Conservation (phyloP, 2,113 vertebrate genomes). For the Epinephelus fuscoguttatus region DNA sequence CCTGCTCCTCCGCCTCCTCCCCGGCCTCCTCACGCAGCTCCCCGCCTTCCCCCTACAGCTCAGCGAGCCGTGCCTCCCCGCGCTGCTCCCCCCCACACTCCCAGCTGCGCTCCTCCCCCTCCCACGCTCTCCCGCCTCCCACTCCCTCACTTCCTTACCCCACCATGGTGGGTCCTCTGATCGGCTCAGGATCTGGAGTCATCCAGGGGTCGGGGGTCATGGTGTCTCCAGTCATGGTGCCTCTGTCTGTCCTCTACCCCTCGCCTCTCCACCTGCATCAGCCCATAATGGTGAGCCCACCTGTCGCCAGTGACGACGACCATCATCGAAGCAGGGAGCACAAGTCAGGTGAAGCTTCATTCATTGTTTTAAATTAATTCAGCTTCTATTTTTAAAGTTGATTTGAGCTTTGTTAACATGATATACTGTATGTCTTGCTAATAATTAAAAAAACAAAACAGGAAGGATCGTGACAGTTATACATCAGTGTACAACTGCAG, state of each 20-base stretch:
- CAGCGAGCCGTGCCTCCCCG: slow-evolving; percentile 83
- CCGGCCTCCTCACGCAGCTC: slow-evolving; percentile 70
- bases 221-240: slow-evolving; percentile 92
- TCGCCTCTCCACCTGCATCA: slow-evolving; percentile 90
- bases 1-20: slow-evolving; percentile 87
- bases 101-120: slow-evolving; percentile 85
- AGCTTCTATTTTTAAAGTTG: background rate
- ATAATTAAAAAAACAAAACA: background rate
- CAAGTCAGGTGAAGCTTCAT: slow-evolving; percentile 85
- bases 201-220: slow-evolving; percentile 85
- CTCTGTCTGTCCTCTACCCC: slow-evolving; percentile 91
- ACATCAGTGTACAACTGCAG: background rate
- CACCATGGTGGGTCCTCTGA: slow-evolving; percentile 86
- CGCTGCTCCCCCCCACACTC: slow-evolving; percentile 73
- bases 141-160: slow-evolving; percentile 84
- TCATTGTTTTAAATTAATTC: background rate
- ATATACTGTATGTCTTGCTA: background rate
- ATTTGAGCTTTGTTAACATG: background rate
- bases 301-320: slow-evolving; percentile 85
- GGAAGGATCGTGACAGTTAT: background rate
- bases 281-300: slow-evolving; percentile 88
- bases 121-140: slow-evolving; percentile 76
- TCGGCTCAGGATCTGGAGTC: slow-evolving; percentile 87
- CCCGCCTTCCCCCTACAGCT: slow-evolving; percentile 74
- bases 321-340: slow-evolving; percentile 79